These are phyloP conservation scores for Pseudomyrmex gracilis DNA, from an alignment of 1,140 invertebrate genomes.

Conservation along the genomic window DNA sequence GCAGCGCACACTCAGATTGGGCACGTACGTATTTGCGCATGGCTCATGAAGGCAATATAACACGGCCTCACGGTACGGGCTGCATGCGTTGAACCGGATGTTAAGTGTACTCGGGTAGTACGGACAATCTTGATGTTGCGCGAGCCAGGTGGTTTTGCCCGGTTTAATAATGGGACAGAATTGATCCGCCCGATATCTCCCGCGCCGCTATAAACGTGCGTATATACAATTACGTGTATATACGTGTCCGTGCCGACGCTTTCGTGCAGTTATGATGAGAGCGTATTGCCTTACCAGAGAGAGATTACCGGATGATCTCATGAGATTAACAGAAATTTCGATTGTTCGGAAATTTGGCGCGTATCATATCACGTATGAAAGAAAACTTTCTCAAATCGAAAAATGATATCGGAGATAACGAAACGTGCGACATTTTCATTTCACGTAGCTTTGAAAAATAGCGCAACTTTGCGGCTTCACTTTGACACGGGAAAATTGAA, in stretches of 20 bases:
- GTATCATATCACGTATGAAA: no score
- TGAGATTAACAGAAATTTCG: not conserved
- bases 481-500: no score
- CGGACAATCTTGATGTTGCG: slow-evolving; percentile 59
- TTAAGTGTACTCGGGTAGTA: slow-evolving; percentile 61
- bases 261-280: not conserved
- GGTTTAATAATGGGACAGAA: slow-evolving; percentile 61
- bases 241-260: not conserved
- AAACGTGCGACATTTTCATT: no score
- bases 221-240: slow-evolving; percentile 34
- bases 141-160: slow-evolving; percentile 53
- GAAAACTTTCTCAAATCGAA: no score
- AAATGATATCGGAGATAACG: no score
- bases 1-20: slow-evolving; percentile 55
- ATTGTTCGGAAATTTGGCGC: not conserved
- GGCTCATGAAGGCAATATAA: slow-evolving; percentile 45
- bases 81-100: slow-evolving; percentile 54
- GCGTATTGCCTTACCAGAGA: not conserved
- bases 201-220: not conserved
- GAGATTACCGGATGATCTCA: not conserved
- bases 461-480: no score
- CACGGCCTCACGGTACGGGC: slow-evolving; percentile 15
- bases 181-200: slow-evolving; percentile 50
- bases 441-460: no score
- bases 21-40: slow-evolving; percentile 32